Percentiles rank a stretch among this genome's conserved stretches.
phyloP scores from a whole-genome alignment of 2,113 vertebrate genomes.

The Coregonus clupeaformis region DNA sequence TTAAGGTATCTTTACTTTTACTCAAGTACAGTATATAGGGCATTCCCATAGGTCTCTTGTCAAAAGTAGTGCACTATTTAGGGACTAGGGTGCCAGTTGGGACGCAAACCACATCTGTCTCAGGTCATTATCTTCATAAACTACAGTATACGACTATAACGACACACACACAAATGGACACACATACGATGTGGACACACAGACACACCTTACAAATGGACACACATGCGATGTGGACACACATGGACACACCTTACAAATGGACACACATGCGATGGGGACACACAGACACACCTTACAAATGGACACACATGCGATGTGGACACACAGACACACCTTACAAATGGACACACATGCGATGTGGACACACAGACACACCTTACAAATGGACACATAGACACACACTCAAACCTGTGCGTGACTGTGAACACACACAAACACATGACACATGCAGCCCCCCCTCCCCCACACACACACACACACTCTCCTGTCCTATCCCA shows the following conservation, averaged over 20 bases:
- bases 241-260: not conserved
- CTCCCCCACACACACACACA: constrained; percentile 15
- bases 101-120: constrained; percentile 62
- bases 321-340: not conserved
- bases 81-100: no score
- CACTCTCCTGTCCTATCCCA: constrained; percentile 56
- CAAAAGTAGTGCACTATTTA: no score
- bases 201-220: not conserved
- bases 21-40: no score
- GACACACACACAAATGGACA: not conserved
- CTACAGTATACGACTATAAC: constrained; percentile 36
- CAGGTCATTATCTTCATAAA: constrained; percentile 67
- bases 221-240: no score
- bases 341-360: no score
- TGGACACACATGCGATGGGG: not conserved
- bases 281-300: not conserved
- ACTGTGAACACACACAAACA: constrained; percentile 19
- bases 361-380: not conserved
- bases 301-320: no score
- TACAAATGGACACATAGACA: not conserved
- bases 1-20: no score
- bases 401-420: not conserved
- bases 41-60: no score
- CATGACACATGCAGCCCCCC: not conserved
- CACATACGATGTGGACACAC: no score